Conservation (phyloP, 2,797 vertebrate genomes). For the Neosilurus hyrtlii region DNA sequence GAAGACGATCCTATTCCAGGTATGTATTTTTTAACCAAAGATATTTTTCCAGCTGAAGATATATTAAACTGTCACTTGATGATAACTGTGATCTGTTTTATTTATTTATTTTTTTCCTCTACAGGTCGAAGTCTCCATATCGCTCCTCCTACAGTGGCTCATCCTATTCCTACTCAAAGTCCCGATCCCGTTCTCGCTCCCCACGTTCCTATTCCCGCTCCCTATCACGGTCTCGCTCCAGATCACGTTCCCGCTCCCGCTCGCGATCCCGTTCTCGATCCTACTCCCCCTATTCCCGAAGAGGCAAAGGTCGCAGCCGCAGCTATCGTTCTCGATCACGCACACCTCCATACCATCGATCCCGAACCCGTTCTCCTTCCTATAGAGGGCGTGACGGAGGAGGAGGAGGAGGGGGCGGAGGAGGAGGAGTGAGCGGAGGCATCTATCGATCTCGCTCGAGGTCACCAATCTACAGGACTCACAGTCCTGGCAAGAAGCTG, state of each 20-base stretch:
- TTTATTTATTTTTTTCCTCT: constrained; percentile 35
- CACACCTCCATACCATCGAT: constrained; percentile 86
- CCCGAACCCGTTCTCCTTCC: constrained; percentile 83
- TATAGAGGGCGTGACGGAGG: constrained; percentile 56
- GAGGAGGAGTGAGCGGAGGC: constrained; percentile 54
- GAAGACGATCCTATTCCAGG: constrained; percentile 94
- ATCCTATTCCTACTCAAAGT: constrained; percentile 88
- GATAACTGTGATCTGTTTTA: not conserved
- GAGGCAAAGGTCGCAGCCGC: constrained; percentile 75
- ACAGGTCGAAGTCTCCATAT: constrained; percentile 91
- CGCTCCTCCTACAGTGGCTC: constrained; percentile 83
- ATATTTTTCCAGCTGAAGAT: not conserved
- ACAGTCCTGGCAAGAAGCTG: constrained; percentile 77
- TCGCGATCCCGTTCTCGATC: constrained; percentile 86
- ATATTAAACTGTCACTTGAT: not conserved
- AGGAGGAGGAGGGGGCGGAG: constrained; percentile 44
- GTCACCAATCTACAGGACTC: constrained; percentile 77
- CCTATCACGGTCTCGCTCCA: constrained; percentile 83
- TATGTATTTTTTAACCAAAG: constrained; percentile 51
- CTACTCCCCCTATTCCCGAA: constrained; percentile 80
- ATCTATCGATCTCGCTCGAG: constrained; percentile 77
- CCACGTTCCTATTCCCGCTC: constrained; percentile 85
- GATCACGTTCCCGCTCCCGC: constrained; percentile 86
- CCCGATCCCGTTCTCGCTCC: constrained; percentile 83
- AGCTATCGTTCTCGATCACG: constrained; percentile 82